These are phyloP conservation scores for Coendou prehensilis DNA, from an alignment of 2,797 vertebrate genomes.

Conservation along the genomic window DNA sequence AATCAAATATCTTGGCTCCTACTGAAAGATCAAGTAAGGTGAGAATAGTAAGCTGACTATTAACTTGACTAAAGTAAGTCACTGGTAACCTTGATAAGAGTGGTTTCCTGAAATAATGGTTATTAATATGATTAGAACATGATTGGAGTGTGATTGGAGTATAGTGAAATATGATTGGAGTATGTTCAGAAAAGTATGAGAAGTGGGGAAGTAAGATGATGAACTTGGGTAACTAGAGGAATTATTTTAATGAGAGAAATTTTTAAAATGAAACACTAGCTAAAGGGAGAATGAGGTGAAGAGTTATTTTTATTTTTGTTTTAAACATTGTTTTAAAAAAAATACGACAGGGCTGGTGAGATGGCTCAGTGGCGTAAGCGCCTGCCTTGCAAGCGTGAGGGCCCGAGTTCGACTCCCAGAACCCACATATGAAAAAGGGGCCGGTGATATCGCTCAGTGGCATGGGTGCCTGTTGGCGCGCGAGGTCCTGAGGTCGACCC, in stretches of 20 bases:
- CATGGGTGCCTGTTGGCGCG: too few relatives aligned
- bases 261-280: not conserved
- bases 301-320: not conserved
- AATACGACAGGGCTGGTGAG: too few relatives aligned
- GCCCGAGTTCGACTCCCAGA: too few relatives aligned
- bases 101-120: not conserved
- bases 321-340: not conserved
- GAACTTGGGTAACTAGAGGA: not conserved
- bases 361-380: too few relatives aligned
- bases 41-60: not conserved
- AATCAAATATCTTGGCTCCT: not conserved
- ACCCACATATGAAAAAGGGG: too few relatives aligned
- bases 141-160: not conserved
- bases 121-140: not conserved
- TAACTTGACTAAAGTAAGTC: constrained; percentile 5
- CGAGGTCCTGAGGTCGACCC: too few relatives aligned
- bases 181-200: not conserved
- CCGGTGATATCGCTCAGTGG: too few relatives aligned
- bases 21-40: constrained; percentile 14
- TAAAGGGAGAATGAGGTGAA: not conserved
- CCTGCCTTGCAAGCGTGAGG: too few relatives aligned
- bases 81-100: not conserved
- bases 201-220: not conserved
- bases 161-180: not conserved
- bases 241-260: constrained; percentile 25